Evolutionary conservation across 2,113 vertebrate genomes (phyloP).

Genomic region (Pyxicephalus adspersus): DNA sequence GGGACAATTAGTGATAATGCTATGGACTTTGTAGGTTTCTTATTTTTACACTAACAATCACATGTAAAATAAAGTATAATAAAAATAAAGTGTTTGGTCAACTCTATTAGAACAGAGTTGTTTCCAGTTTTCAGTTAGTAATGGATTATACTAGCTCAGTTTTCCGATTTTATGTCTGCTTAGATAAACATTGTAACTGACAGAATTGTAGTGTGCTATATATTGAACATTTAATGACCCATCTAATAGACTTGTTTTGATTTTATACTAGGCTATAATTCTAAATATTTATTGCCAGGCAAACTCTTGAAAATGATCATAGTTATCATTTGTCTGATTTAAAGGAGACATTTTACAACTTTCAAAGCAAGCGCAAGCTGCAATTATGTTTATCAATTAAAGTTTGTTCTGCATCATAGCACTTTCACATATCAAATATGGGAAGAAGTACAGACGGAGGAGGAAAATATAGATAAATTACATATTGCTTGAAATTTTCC

Average conservation of each 20-base stretch:
- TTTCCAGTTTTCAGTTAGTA: constrained; percentile 1
- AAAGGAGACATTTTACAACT: constrained; percentile 35
- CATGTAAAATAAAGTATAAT: not conserved
- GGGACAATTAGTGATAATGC: no score
- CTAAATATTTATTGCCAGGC: constrained; percentile 24
- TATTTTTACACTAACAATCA: not conserved
- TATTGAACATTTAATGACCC: constrained; percentile 34
- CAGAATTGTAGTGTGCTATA: constrained; percentile 31
- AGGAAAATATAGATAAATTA: no score
- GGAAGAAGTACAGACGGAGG: not conserved
- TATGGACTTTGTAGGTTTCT: no score
- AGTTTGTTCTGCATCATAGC: constrained; percentile 20
- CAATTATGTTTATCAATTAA: constrained; percentile 37
- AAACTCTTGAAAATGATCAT: not conserved
- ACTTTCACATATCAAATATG: not conserved
- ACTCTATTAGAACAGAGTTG: not conserved
- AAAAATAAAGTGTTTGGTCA: not conserved
- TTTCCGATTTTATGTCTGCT: constrained; percentile 12
- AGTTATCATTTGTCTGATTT: constrained; percentile 9
- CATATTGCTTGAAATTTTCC: no score
- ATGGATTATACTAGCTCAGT: constrained; percentile 9
- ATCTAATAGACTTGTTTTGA: constrained; percentile 32
- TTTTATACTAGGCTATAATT: constrained; percentile 30
- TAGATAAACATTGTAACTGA: constrained; percentile 27
- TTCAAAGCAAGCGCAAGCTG: constrained; percentile 1